Base-by-base conservation (phyloP, 2,797 vertebrate species). In the Paedocypris micromegethes region DNA sequence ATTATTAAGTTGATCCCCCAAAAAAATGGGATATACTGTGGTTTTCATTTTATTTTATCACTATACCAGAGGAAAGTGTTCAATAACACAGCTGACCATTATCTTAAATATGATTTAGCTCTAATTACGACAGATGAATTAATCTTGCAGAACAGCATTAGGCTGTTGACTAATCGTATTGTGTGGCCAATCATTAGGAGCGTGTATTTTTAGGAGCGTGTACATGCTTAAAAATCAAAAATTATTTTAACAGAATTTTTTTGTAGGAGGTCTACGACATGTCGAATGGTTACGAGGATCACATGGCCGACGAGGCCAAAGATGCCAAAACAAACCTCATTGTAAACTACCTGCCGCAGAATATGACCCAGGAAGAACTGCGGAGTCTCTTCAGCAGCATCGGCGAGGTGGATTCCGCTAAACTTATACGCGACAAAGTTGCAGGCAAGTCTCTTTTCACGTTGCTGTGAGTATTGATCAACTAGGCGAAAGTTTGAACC, bases 281-380 rank as follows among this genome's bases (percentile, higher is more conserved):
- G 95, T 98, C 96, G 79, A 98, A 98, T 88, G 96, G 96, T 93
- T 98, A 96, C 84, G 95, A 98, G 90, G 95, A 98, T 83, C 96
- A 97, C 92, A 98, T 98, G 95, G 94, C 92, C 64, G 96, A 97
- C 73, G 96, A 95, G 77, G 91, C 87, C 77, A 94, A 94, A 81
- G 96, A 98, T n/a, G 88, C 91, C 75, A 94, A 95, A 88, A 98
- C 96, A 63, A 99, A 99, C 84, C 83, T 99, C 75, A 99, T 99
- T 58, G 94, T 99, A 72, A 99, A 99, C 88, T 99, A 98, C 89
- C 90, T 99, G 84, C 96, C 96, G 71, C 96, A 99, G 86, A 98
- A 93, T 83, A 99, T 99, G 96, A 93, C 93, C 0, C 96, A 99
- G 83, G 96, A 99, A 68, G 96, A 99, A 78, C 80, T 99, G 47